Conservation (phyloP, 2,113 vertebrate genomes). For the Genyomyrus donnyi region DNA sequence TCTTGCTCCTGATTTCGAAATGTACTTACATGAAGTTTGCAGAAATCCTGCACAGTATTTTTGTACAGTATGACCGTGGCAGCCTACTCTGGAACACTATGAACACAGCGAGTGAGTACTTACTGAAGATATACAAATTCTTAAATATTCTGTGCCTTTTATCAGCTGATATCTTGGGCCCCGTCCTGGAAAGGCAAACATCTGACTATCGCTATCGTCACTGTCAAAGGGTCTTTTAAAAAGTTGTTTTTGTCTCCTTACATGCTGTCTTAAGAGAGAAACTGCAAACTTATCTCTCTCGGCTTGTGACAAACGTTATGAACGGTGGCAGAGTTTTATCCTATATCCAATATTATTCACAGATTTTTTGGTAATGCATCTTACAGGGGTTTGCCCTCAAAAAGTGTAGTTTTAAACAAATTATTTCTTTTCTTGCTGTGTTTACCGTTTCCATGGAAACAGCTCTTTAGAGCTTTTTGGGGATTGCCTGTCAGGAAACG, state of each 20-base stretch:
- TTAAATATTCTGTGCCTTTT: not conserved
- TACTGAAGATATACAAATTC: not conserved
- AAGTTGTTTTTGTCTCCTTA: slow-evolving; percentile 28
- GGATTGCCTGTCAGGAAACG: slow-evolving; percentile 17
- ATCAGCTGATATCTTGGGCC: not conserved
- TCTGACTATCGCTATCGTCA: not conserved
- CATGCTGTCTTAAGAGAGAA: slow-evolving; percentile 37
- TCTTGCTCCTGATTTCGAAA: not conserved
- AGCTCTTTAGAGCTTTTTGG: not conserved
- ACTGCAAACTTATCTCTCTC: slow-evolving; percentile 45
- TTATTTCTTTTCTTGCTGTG: not conserved
- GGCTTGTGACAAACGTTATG: slow-evolving; percentile 45
- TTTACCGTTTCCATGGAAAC: not conserved
- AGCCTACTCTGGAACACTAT: not conserved
- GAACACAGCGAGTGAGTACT: not conserved
- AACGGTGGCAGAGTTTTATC: slow-evolving; percentile 41
- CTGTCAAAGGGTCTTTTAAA: slow-evolving; percentile 7
- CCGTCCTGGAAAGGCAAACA: not conserved
- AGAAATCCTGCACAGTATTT: not conserved
- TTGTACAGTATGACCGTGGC: not conserved
- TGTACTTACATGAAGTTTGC: not conserved
- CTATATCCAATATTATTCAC: slow-evolving; percentile 55
- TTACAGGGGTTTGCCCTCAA: slow-evolving; percentile 32
- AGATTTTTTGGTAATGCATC: slow-evolving; percentile 40
- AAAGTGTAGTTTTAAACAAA: slow-evolving; percentile 28